phyloP scores from a whole-genome alignment of 2,888 invertebrate genomes.

The Auanema sp. region DNA sequence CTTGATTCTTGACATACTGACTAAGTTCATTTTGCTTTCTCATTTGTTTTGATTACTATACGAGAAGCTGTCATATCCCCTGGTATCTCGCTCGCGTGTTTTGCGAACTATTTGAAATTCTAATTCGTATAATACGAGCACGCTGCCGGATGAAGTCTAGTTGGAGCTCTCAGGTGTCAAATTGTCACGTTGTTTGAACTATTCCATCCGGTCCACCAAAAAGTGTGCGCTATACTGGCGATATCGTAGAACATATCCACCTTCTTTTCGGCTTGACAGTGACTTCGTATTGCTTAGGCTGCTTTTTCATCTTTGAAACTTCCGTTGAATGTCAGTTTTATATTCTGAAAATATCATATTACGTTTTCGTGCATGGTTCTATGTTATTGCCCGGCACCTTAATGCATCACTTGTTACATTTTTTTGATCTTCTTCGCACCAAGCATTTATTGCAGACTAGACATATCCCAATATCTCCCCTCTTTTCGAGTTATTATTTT shows the following conservation, averaged over 20 bases:
- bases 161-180: slow-evolving; percentile 2
- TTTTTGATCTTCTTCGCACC: no score
- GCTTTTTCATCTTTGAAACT: neutral
- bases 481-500: no score
- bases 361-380: neutral
- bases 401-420: no score
- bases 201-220: slow-evolving; percentile 4
- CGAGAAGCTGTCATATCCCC: neutral
- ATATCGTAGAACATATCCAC: no score
- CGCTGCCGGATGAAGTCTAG: neutral
- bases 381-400: no score
- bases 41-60: neutral
- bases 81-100: neutral
- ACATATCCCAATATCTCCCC: no score
- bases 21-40: neutral
- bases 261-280: no score
- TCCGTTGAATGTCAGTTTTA: neutral
- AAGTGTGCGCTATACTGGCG: neutral
- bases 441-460: no score
- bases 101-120: slow-evolving; percentile 8
- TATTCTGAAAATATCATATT: neutral
- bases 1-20: no score
- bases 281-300: no score
- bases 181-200: slow-evolving; percentile 6
- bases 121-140: neutral